Conservation (phyloP, 2,888 invertebrate species). For the Catocala sponsa region DNA sequence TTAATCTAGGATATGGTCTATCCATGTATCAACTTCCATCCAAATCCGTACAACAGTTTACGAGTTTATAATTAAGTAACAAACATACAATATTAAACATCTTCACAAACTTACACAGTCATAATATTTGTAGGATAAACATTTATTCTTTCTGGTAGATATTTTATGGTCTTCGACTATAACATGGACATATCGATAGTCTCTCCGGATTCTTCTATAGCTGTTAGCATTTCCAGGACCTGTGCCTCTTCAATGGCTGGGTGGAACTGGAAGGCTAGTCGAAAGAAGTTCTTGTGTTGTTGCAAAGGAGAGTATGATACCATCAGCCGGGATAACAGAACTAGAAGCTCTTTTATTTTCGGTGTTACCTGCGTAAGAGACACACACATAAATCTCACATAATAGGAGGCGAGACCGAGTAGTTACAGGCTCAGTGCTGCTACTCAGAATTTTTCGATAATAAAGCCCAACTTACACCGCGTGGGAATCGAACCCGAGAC, state of each 20-base stretch:
- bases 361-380: slow-evolving; percentile 88
- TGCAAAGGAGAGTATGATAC: slow-evolving; percentile 93
- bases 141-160: no score
- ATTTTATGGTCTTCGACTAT: slow-evolving; percentile 1
- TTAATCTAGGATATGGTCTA: no score
- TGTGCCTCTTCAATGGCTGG: slow-evolving; percentile 88
- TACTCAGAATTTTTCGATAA: no score
- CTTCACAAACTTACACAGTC: no score
- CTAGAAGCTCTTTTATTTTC: slow-evolving; percentile 91
- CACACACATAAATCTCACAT: not conserved
- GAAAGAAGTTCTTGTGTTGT: slow-evolving; percentile 91
- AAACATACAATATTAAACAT: no score
- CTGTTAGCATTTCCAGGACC: slow-evolving; percentile 89
- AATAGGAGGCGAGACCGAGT: no score
- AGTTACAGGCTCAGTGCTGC: not conserved
- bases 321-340: slow-evolving; percentile 90
- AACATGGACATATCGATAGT: slow-evolving; percentile 57
- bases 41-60: no score
- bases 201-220: slow-evolving; percentile 90
- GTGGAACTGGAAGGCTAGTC: slow-evolving; percentile 92
- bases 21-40: no score
- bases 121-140: no score
- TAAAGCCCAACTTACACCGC: no score
- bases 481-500: no score
- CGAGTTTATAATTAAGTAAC: no score